phyloP scores from a whole-genome alignment of 2,797 vertebrate genomes.

The Crocidura indochinensis region DNA sequence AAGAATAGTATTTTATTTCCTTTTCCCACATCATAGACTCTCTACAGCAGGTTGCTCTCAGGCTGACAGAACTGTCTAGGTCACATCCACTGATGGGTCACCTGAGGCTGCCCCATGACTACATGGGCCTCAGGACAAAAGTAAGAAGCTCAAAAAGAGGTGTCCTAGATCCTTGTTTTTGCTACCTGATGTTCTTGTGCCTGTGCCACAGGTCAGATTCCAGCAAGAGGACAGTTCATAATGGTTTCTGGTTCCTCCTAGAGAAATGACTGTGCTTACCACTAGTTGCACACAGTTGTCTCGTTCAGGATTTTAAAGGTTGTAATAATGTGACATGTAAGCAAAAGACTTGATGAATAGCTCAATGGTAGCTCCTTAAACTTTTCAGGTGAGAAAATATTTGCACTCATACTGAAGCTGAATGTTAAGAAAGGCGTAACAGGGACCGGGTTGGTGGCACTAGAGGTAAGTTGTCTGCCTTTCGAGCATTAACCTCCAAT shows the following conservation, averaged over 20 bases:
- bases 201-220: constrained; percentile 61
- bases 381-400: background rate
- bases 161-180: constrained; percentile 5
- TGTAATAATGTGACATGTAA: background rate
- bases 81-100: constrained; percentile 40
- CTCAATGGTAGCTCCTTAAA: background rate
- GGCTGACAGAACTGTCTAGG: background rate
- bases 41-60: constrained; percentile 3
- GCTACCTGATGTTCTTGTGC: constrained; percentile 32
- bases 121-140: constrained; percentile 12
- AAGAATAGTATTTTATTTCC: background rate
- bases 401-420: background rate
- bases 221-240: background rate
- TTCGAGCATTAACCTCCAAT: too few species aligned
- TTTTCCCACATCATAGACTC: background rate
- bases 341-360: background rate
- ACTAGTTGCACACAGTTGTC: background rate
- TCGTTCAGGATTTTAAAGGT: constrained; percentile 5
- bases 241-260: constrained; percentile 60
- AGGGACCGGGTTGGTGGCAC: too few species aligned
- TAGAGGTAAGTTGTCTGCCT: too few species aligned
- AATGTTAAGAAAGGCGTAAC: background rate
- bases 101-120: constrained; percentile 13
- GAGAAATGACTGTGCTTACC: background rate
- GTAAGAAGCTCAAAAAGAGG: constrained; percentile 60